Evolutionary conservation across 2,888 invertebrate species (phyloP), one percentile per base, ranked within the genome.

Genomic region (Caprella mutica): DNA sequence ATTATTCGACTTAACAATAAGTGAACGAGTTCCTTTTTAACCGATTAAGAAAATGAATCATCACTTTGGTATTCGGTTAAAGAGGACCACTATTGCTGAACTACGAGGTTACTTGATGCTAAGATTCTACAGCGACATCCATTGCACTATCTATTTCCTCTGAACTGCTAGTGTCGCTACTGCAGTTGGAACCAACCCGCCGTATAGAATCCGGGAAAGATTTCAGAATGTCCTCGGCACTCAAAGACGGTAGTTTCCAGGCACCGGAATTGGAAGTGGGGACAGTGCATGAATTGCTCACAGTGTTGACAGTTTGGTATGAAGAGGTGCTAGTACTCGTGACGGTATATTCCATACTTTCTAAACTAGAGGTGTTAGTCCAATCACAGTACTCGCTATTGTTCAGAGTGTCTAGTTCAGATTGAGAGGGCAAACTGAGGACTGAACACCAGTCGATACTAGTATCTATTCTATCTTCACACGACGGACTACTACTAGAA

Each of bases 361-460:
- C 57, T 17, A 51, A 30, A 23, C 44, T 52, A 19, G 40, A 35
- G 24, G 61, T 56, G 33, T 55, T 56, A 24, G 55, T 52, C 59
- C 61, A 59, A 23, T 59, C 61, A 29, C 59, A 46, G 21, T 54
- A 61, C 42, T 59, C 56, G 55, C 61, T 65, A 42, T 60, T 60
- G 52, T 66, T 64, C 46, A 66, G 73, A 66, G 86, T 86, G 74
- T 88, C 88, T 57, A 88, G 77, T 71, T 87, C 87, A 61, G 86
- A 86, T 71, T 88, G 86, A 67, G 86, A 86, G 67, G 86, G 85
- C 50, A 90, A 79, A 71, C 86, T 87, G 66, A 90, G 78, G 69
- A 90, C 89, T 52, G 88, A 88, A 72, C 89, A 86, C 90, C 90
- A 90, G 76, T 89, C 89, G 74, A 90, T 89, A n/a, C 23, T 39